Conservation (phyloP, 2,113 vertebrate species). For the Gambusia affinis region DNA sequence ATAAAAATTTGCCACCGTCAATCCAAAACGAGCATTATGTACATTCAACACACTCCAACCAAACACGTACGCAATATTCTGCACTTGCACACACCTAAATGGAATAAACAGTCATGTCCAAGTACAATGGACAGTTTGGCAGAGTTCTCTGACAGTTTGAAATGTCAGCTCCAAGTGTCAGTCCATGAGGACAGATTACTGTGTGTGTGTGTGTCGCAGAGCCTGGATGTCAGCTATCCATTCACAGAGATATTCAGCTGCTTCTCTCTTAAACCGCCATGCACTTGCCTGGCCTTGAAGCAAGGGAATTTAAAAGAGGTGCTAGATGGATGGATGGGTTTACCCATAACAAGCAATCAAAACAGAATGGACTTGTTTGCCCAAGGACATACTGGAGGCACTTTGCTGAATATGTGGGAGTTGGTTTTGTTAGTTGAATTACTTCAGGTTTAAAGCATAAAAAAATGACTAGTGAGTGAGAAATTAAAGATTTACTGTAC, state of each 20-base stretch:
- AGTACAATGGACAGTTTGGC: slow-evolving; percentile 61
- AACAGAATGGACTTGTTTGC: slow-evolving; percentile 22
- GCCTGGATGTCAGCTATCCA: slow-evolving; percentile 42
- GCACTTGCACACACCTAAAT: neutral
- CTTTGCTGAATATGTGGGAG: slow-evolving; percentile 24
- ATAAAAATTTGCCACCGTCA: slow-evolving; percentile 38
- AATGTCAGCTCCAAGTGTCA: slow-evolving; percentile 72
- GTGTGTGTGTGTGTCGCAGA: slow-evolving; percentile 32
- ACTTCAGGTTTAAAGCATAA: slow-evolving; percentile 27
- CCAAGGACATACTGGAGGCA: slow-evolving; percentile 24
- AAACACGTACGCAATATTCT: slow-evolving; percentile 19
- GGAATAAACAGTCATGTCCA: slow-evolving; percentile 40
- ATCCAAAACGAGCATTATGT: slow-evolving; percentile 28
- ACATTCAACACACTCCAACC: slow-evolving; percentile 22
- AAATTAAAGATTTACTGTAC: neutral
- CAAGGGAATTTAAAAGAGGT: slow-evolving; percentile 29
- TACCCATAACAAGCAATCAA: slow-evolving; percentile 26
- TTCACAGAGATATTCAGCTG: slow-evolving; percentile 36
- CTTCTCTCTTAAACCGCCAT: slow-evolving; percentile 32
- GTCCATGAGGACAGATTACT: slow-evolving; percentile 47
- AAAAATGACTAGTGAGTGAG: slow-evolving; percentile 13
- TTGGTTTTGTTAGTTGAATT: slow-evolving; percentile 24
- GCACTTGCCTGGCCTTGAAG: slow-evolving; percentile 39
- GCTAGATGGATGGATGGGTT: slow-evolving; percentile 21
- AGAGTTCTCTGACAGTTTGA: slow-evolving; percentile 70